Percentiles rank a stretch among this genome's conserved stretches.
Conservation (phyloP, 2,797 vertebrate genomes). For the Astyanax mexicanus region DNA sequence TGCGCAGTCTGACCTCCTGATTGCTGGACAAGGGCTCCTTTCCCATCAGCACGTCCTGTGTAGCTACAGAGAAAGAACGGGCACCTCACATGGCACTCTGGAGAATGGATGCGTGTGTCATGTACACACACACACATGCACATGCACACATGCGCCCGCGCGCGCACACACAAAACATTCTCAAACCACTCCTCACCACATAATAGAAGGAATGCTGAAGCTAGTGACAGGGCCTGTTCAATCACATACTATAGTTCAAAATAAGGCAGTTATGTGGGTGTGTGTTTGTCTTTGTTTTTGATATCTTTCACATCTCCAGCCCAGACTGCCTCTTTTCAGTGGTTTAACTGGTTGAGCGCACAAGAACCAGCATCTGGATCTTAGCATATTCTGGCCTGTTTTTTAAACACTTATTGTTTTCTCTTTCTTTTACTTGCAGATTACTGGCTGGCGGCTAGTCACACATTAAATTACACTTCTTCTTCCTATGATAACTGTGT, state of each 20-base stretch:
- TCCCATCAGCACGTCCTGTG: conserved; percentile 42
- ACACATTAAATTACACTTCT: not conserved
- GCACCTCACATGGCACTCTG: conserved; percentile 9
- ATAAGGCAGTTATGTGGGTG: not conserved
- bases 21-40: conserved; percentile 25
- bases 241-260: conserved; percentile 9
- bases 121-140: not conserved
- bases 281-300: not conserved
- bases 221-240: conserved; percentile 31
- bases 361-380: not conserved
- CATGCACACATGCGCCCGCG: not conserved
- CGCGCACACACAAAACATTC: not conserved
- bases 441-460: not conserved
- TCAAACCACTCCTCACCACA: conserved; percentile 10
- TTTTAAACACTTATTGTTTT: too few relatives aligned
- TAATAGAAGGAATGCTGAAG: conserved; percentile 37
- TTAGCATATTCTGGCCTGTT: not conserved
- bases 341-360: not conserved
- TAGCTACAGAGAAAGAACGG: conserved; percentile 17
- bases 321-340: not conserved
- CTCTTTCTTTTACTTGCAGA: not conserved
- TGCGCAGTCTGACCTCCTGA: conserved; percentile 53
- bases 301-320: not conserved
- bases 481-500: too few relatives aligned
- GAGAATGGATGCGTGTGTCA: conserved; percentile 16